Conservation (phyloP, 2,113 vertebrate species). For the Acanthisitta chloris region DNA sequence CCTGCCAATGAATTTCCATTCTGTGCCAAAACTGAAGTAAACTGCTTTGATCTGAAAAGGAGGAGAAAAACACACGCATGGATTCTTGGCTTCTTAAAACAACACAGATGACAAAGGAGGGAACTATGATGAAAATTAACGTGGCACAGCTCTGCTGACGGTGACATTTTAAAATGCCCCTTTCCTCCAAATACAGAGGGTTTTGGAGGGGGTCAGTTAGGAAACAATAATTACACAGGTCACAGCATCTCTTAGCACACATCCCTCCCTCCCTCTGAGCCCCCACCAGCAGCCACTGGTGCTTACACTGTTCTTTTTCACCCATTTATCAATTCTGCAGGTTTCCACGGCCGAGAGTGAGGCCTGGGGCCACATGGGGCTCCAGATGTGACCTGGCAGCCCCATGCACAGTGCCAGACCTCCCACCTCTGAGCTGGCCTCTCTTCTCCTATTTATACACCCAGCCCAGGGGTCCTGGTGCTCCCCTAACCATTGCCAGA, state of each 20-base stretch:
- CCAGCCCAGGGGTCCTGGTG: neutral
- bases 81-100: conserved; percentile 32
- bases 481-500: conserved; percentile 50
- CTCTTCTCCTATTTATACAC: conserved; percentile 32
- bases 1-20: conserved; percentile 52
- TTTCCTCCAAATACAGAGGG: neutral
- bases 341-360: neutral
- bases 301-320: neutral
- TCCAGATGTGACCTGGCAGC: conserved; percentile 50
- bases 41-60: conserved; percentile 55
- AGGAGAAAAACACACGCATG: neutral
- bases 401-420: neutral
- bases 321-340: neutral
- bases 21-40: conserved; percentile 56
- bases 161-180: neutral
- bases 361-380: neutral
- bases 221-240: neutral
- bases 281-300: neutral
- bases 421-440: conserved; percentile 30
- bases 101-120: conserved; percentile 36
- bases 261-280: neutral
- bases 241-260: rapidly evolving
- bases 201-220: neutral
- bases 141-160: neutral
- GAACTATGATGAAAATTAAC: neutral